These are phyloP conservation scores for Holotrichia oblita DNA, from an alignment of 1,140 invertebrate species.

Conservation along the genomic window DNA sequence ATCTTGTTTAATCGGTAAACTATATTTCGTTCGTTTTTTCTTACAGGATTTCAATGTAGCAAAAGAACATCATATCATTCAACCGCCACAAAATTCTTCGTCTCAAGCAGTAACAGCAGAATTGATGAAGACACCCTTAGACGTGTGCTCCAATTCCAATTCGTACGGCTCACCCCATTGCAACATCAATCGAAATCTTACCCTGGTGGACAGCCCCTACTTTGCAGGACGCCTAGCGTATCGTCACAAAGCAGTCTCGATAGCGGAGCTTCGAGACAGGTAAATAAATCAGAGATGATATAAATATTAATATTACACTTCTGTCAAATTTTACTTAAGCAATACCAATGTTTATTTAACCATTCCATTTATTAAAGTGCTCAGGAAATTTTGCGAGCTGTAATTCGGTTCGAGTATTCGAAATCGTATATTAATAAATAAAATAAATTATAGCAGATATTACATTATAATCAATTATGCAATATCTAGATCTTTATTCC, in stretches of 20 bases:
- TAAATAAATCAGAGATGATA: slow-evolving; percentile 49
- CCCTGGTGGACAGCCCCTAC: slow-evolving; percentile 62
- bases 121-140: slow-evolving; percentile 62
- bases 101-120: slow-evolving; percentile 59
- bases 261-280: slow-evolving; percentile 73
- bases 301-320: too few relatives aligned
- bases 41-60: slow-evolving; percentile 65
- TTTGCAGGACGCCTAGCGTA: slow-evolving; percentile 76
- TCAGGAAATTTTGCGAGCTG: too few relatives aligned
- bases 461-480: too few relatives aligned
- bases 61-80: slow-evolving; percentile 70
- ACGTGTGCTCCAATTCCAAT: slow-evolving; percentile 61
- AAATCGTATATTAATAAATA: too few relatives aligned
- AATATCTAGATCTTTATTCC: too few relatives aligned
- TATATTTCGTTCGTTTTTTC: too few relatives aligned
- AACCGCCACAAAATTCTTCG: slow-evolving; percentile 61
- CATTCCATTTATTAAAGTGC: too few relatives aligned
- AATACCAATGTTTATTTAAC: too few relatives aligned
- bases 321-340: too few relatives aligned
- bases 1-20: too few relatives aligned
- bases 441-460: too few relatives aligned
- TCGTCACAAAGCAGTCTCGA: slow-evolving; percentile 84
- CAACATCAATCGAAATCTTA: slow-evolving; percentile 67
- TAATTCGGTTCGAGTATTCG: too few relatives aligned
- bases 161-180: slow-evolving; percentile 49